Conservation (phyloP, 2,888 invertebrate species). For the Metallyticus violacea region DNA sequence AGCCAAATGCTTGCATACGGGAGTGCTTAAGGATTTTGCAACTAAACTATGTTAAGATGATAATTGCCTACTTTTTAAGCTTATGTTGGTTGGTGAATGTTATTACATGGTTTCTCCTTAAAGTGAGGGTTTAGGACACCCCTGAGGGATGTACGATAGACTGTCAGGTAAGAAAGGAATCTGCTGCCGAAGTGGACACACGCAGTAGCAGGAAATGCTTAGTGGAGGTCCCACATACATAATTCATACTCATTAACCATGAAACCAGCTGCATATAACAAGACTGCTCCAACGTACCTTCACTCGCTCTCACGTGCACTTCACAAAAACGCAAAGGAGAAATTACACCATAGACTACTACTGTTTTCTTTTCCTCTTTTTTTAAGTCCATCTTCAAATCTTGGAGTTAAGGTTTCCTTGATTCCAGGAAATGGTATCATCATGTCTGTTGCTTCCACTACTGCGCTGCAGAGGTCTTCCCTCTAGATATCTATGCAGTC, state of each 20-base stretch:
- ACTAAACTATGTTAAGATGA: no score
- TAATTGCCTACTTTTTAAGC: no score
- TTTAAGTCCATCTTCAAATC: not conserved
- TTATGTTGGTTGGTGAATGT: no score
- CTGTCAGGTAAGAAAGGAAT: not conserved
- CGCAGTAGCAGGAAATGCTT: conserved; percentile 18
- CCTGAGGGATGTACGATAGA: not conserved
- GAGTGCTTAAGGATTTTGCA: no score
- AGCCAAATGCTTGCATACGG: no score
- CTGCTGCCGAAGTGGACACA: not conserved
- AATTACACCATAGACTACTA: no score
- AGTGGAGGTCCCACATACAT: conserved; percentile 8
- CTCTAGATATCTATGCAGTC: no score
- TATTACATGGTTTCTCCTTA: no score
- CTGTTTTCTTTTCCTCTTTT: no score
- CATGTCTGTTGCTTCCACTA: not conserved
- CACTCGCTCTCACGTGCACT: not conserved
- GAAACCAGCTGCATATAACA: conserved; percentile 2
- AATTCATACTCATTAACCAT: conserved; percentile 14
- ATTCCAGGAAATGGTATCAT: not conserved
- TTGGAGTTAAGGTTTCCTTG: not conserved
- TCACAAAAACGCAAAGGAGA: not conserved
- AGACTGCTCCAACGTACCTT: not conserved
- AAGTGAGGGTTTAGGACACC: not conserved
- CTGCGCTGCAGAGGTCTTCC: no score